Percentiles rank a stretch among this genome's conserved stretches.
Conservation (phyloP, 2,113 vertebrate species). For the Sceloporus undulatus region DNA sequence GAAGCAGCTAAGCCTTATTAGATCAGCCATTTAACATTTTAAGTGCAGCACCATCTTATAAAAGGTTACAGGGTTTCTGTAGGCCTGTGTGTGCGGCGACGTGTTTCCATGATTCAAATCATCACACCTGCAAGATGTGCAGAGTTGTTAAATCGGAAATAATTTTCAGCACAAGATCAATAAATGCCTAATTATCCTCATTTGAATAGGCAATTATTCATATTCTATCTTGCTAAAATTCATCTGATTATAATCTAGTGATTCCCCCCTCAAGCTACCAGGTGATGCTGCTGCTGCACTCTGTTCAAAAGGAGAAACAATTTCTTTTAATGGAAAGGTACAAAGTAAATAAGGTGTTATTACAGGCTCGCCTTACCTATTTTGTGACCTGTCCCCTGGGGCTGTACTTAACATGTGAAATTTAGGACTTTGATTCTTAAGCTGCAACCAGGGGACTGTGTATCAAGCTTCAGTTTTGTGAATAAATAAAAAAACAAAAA, state of each 20-base stretch:
- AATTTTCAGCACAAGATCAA: slow-evolving; percentile 44
- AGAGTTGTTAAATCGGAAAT: slow-evolving; percentile 37
- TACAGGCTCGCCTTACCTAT: slow-evolving; percentile 12
- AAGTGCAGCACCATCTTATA: not conserved
- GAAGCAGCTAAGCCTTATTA: slow-evolving; percentile 20
- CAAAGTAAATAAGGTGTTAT: slow-evolving; percentile 25
- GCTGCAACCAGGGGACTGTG: not conserved
- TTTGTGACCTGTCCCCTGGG: slow-evolving; percentile 4
- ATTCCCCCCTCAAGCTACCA: not conserved
- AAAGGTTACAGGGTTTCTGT: not conserved
- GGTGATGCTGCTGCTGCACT: not conserved
- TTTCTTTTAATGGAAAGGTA: slow-evolving; percentile 3
- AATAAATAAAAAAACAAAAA: not conserved
- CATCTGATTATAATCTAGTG: slow-evolving; percentile 1
- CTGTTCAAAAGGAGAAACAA: slow-evolving; percentile 10
- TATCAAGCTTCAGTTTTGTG: slow-evolving; percentile 13
- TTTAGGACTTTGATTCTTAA: slow-evolving; percentile 15
- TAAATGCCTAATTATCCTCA: slow-evolving; percentile 46
- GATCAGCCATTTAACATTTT: slow-evolving; percentile 36
- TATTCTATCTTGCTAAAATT: slow-evolving; percentile 50
- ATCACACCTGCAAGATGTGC: slow-evolving; percentile 33
- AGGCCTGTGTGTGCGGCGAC: not conserved
- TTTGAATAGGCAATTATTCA: slow-evolving; percentile 53
- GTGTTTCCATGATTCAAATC: slow-evolving; percentile 16
- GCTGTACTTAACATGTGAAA: slow-evolving; percentile 4